Evolutionary conservation across 1,140 invertebrate genomes (phyloP).

Genomic region (Dinothrombium tinctorium): DNA sequence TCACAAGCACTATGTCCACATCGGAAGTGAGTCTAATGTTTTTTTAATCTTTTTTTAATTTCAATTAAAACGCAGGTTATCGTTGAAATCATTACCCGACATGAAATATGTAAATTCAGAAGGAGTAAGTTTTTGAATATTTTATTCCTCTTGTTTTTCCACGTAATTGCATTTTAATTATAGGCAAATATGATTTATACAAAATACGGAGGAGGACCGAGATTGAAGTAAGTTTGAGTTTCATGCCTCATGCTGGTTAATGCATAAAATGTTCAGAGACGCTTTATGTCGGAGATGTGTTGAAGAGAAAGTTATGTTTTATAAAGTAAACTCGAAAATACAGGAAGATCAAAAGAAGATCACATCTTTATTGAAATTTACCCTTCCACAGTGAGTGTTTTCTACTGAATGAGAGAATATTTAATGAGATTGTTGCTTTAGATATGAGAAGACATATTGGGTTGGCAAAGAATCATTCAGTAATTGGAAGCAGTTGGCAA

Average conservation of each 20-base stretch:
- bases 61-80: background rate
- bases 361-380: conserved; percentile 17
- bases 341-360: conserved; percentile 21
- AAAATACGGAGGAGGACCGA: conserved; percentile 24
- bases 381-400: too few species aligned
- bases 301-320: conserved; percentile 23
- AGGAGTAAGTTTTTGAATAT: background rate
- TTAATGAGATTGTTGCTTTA: too few species aligned
- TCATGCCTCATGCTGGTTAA: too few species aligned
- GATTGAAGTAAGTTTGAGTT: conserved; percentile 23
- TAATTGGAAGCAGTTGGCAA: conserved; percentile 20
- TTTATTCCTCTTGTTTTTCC: too few species aligned
- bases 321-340: conserved; percentile 18
- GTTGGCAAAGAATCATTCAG: conserved; percentile 24
- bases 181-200: conserved; percentile 23
- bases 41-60: too few species aligned
- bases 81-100: background rate
- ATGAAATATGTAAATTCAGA: conserved; percentile 7
- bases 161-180: background rate
- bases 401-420: too few species aligned
- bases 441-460: conserved; percentile 16
- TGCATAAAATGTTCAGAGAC: too few species aligned
- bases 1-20: conserved; percentile 10
- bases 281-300: conserved; percentile 28
- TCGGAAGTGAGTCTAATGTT: conserved; percentile 3